Conservation (phyloP, 2,888 invertebrate genomes). For the Crocallis elinguaria region DNA sequence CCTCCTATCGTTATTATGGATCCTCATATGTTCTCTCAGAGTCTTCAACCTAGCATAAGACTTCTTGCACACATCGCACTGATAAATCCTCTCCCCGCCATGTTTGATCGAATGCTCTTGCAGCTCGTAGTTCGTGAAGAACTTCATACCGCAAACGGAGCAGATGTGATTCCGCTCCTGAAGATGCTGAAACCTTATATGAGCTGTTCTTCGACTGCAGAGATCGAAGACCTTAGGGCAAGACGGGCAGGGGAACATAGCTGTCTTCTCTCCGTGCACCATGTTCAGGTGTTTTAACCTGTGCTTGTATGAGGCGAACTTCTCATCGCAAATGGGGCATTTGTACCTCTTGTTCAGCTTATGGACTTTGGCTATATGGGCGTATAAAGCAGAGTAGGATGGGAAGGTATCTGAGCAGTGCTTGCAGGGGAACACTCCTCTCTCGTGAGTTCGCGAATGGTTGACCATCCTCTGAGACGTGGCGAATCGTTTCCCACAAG, state of each 20-base stretch:
- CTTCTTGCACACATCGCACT: slow-evolving; percentile 82
- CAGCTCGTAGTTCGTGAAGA: slow-evolving; percentile 82
- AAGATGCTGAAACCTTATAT: slow-evolving; percentile 72
- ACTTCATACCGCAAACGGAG: slow-evolving; percentile 79
- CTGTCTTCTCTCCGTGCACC: slow-evolving; percentile 72
- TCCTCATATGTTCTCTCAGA: slow-evolving; percentile 76
- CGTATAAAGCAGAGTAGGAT: slow-evolving; percentile 65
- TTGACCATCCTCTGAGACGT: slow-evolving; percentile 74
- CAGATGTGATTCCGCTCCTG: slow-evolving; percentile 80
- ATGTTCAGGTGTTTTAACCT: slow-evolving; percentile 70
- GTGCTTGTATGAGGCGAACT: slow-evolving; percentile 74
- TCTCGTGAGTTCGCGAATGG: slow-evolving; percentile 70
- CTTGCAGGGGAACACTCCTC: slow-evolving; percentile 71
- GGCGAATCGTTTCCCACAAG: slow-evolving; percentile 75
- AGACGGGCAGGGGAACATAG: slow-evolving; percentile 71
- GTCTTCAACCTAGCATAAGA: slow-evolving; percentile 76
- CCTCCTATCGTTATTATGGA: slow-evolving; percentile 74
- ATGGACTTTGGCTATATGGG: slow-evolving; percentile 71
- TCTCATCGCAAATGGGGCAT: slow-evolving; percentile 77
- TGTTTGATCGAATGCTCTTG: slow-evolving; percentile 84
- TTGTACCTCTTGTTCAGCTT: slow-evolving; percentile 73
- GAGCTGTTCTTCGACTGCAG: slow-evolving; percentile 72
- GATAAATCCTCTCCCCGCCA: slow-evolving; percentile 80
- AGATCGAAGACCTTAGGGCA: slow-evolving; percentile 74
- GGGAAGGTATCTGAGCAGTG: slow-evolving; percentile 65